Conservation (phyloP, 2,888 invertebrate species). For the Phlogophora meticulosa region DNA sequence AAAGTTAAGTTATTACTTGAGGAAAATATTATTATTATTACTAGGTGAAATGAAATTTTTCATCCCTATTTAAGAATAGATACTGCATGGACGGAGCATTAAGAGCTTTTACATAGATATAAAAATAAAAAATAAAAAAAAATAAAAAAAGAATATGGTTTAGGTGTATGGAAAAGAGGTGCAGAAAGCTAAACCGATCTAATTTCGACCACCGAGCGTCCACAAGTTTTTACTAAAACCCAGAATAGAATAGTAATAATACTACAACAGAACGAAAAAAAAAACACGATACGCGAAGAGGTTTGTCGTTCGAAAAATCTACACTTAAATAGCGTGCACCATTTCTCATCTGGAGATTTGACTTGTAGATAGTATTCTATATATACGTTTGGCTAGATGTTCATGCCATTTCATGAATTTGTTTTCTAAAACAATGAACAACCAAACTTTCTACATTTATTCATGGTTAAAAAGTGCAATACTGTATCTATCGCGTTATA, state of each 20-base stretch:
- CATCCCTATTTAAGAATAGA: no score
- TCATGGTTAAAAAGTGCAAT: background rate
- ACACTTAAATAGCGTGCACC: constrained; percentile 3
- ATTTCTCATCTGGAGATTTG: constrained; percentile 6
- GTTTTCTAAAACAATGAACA: background rate
- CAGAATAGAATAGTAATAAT: background rate
- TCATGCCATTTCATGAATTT: background rate
- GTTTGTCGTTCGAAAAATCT: background rate
- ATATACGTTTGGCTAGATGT: background rate
- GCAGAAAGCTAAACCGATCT: no score
- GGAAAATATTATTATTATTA: no score
- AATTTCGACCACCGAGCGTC: no score
- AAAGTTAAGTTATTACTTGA: no score
- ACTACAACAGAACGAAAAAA: background rate
- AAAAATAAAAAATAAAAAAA: no score
- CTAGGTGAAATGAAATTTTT: no score
- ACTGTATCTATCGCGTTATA: background rate
- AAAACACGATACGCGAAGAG: background rate
- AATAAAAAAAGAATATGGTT: no score
- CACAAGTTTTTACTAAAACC: no score
- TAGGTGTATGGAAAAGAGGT: no score
- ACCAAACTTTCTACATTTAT: background rate
- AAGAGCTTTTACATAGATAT: no score
- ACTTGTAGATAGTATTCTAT: constrained; percentile 7
- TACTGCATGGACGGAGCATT: no score